Conservation (phyloP, 2,888 invertebrate species). For the Callinectes sapidus region DNA sequence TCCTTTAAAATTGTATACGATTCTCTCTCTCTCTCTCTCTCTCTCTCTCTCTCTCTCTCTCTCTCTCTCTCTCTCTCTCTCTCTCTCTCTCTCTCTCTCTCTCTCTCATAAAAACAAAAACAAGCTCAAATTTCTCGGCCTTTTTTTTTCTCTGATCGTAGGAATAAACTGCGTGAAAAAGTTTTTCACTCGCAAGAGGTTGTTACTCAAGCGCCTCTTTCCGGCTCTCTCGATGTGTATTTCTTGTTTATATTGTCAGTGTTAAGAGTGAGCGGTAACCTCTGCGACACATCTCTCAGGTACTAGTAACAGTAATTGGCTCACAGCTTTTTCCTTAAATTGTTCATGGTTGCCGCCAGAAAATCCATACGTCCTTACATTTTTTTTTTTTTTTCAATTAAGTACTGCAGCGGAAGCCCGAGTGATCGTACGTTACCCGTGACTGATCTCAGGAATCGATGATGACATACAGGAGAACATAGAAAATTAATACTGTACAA, state of each 20-base stretch:
- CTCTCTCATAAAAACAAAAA: neutral
- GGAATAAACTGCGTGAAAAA: too few species aligned
- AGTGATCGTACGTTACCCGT: neutral
- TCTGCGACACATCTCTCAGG: too few species aligned
- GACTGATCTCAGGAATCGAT: neutral
- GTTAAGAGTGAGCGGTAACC: too few species aligned
- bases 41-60: constrained; percentile 1
- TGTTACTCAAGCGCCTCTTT: too few species aligned
- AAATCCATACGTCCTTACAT: neutral
- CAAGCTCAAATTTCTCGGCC: too few species aligned
- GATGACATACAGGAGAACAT: neutral
- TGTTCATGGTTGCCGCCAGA: too few species aligned
- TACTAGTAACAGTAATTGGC: too few species aligned
- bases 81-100: too few species aligned
- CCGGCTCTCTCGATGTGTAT: too few species aligned
- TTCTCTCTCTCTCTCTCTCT: neutral
- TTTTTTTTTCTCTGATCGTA: neutral
- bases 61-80: too few species aligned
- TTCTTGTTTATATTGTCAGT: too few species aligned
- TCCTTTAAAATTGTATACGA: neutral
- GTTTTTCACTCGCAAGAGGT: neutral
- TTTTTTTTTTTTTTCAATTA: neutral
- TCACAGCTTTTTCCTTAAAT: too few species aligned
- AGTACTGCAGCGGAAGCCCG: neutral
- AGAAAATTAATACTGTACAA: neutral